Base-by-base conservation (phyloP, 2,797 vertebrate genomes). In the Masticophis lateralis region DNA sequence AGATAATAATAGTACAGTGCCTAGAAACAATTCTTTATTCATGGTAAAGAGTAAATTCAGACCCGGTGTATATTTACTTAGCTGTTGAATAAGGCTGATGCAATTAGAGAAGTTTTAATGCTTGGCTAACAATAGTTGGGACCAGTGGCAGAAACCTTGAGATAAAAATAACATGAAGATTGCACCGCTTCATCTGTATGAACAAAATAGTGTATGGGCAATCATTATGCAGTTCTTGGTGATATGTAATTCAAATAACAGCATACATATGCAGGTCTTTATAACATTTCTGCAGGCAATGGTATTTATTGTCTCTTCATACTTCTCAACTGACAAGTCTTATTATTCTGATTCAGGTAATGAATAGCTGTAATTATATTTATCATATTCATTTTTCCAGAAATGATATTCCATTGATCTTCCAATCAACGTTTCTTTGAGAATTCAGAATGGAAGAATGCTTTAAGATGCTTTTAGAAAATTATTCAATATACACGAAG, bases 331-430 rank as follows among this genome's bases (percentile, higher is more conserved):
- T 92, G 95, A 88, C 86, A 74, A 91, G 92, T 92, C 89, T 96
- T 93, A 94, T 94, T 96, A 95, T 95, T 96, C 95, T 96, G 92
- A 95, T 96, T 94, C 57, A 94, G 94, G 95, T 96, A 95, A 94
- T 96, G 92, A 97, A 92, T 95, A 95, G 93, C 95, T 95, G 92
- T 95, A 93, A 94, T 93, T 95, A 56, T 63, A 94, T 94, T 96
- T 96, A 96, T 55, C 91, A 95, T 91, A 90, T 96, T 86, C 86
- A 79, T 93, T 96, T 96, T 91, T 90, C 92, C 93, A 63, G 95
- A 92, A 90, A 60, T 92, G 90, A 74, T 57, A 94, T 93, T 95
- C 94, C 93, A 96, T 93, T 97, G 96, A 96, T 96, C 93, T 96
- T 93, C 74, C 92, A 91, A 69, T 57, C 94, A 94, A 93, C 90